A percentile compares a stretch with the other conserved stretches of the same genome.
Conservation (phyloP, 2,797 vertebrate genomes). For the Spinus olivaceus region DNA sequence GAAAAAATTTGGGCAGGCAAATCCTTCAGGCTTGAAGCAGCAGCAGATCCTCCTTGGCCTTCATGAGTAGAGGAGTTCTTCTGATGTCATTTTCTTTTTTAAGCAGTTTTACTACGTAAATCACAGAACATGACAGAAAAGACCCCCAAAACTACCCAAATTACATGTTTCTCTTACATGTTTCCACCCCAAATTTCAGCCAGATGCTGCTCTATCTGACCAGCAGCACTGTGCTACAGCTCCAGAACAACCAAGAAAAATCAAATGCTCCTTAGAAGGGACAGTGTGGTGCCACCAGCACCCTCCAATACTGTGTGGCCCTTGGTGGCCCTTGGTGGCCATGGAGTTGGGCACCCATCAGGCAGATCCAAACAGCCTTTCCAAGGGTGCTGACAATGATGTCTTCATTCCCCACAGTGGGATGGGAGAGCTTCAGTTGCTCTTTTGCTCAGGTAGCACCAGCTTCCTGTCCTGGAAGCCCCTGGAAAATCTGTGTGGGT, state of each 20-base stretch:
- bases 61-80: neutral
- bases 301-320: accelerated
- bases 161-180: accelerated
- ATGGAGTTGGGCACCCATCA: accelerated
- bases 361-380: conserved; percentile 39
- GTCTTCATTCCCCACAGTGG: neutral
- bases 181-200: neutral
- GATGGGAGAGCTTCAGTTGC: neutral
- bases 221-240: accelerated
- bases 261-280: neutral
- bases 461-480: neutral
- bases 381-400: neutral
- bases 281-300: accelerated
- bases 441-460: neutral
- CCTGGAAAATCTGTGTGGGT: neutral
- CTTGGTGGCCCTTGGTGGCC: neutral
- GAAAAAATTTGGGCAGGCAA: accelerated
- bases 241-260: neutral
- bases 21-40: neutral
- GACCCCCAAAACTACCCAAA: neutral
- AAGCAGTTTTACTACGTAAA: neutral
- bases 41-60: neutral
- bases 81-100: neutral
- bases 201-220: neutral
- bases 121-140: neutral